These are phyloP conservation scores for Pseudomugil gertrudae DNA, from an alignment of 2,797 vertebrate genomes.

Conservation along the genomic window DNA sequence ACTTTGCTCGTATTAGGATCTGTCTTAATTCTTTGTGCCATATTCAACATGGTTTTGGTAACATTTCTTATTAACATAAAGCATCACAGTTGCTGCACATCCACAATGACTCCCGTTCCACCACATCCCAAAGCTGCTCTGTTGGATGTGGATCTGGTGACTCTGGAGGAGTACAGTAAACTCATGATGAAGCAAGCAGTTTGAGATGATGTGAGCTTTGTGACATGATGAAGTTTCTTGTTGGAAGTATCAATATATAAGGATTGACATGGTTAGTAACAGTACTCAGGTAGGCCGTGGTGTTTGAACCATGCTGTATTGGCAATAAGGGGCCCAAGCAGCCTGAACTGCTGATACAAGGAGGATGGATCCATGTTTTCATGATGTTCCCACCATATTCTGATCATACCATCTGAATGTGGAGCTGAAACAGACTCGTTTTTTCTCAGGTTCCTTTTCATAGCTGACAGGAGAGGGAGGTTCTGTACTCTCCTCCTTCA, in stretches of 20 bases:
- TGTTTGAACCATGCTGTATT: background rate
- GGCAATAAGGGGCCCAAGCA: background rate
- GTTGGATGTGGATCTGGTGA: background rate
- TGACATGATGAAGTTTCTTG: slow-evolving; percentile 17
- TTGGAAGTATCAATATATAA: slow-evolving; percentile 51
- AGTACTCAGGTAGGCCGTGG: background rate
- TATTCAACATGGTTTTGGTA: background rate
- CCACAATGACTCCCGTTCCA: background rate
- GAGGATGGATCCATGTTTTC: background rate
- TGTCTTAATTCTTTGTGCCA: background rate
- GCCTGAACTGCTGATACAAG: background rate
- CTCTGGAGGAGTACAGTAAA: background rate
- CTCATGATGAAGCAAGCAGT: background rate
- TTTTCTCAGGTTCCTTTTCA: too few relatives aligned
- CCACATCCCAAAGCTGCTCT: background rate
- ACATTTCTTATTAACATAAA: background rate
- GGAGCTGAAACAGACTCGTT: too few relatives aligned
- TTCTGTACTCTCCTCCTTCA: too few relatives aligned
- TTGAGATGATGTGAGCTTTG: background rate
- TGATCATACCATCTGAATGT: background rate
- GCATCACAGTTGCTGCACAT: background rate
- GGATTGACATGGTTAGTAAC: background rate
- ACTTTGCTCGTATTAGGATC: background rate
- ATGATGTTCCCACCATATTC: background rate
- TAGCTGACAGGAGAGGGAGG: too few relatives aligned